Evolutionary conservation across 2,797 vertebrate species (phyloP).

Genomic region (Momotus momota): DNA sequence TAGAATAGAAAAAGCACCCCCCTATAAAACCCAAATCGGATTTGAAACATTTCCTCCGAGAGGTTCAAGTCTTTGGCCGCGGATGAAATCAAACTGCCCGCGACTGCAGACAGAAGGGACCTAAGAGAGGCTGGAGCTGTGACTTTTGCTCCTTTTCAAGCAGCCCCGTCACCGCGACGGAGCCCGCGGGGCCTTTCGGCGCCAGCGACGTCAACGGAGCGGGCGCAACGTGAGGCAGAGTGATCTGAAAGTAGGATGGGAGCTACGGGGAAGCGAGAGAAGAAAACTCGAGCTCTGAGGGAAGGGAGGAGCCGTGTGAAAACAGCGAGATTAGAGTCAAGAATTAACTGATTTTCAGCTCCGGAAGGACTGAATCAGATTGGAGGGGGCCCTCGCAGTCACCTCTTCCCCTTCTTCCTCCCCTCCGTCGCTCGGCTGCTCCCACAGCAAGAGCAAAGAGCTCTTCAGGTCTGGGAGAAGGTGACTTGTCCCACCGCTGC

Average conservation of each 20-base stretch:
- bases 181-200: neutral
- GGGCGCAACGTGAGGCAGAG: neutral
- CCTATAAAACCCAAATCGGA: neutral
- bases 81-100: neutral
- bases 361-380: neutral
- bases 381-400: neutral
- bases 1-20: neutral
- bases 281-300: neutral
- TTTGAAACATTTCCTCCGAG: neutral
- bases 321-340: neutral
- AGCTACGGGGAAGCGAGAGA: fast-evolving
- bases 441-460: neutral
- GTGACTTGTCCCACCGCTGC: neutral
- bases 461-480: neutral
- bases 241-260: neutral
- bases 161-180: neutral
- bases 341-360: neutral
- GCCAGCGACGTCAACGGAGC: neutral
- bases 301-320: neutral
- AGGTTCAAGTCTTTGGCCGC: neutral
- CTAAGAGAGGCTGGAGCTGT: neutral
- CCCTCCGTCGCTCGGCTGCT: neutral
- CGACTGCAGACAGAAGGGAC: neutral
- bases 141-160: neutral
- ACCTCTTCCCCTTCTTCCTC: neutral